Percentiles rank a stretch among this genome's conserved stretches.
Conservation (phyloP, 2,113 vertebrate genomes). For the Hyaena hyaena region DNA sequence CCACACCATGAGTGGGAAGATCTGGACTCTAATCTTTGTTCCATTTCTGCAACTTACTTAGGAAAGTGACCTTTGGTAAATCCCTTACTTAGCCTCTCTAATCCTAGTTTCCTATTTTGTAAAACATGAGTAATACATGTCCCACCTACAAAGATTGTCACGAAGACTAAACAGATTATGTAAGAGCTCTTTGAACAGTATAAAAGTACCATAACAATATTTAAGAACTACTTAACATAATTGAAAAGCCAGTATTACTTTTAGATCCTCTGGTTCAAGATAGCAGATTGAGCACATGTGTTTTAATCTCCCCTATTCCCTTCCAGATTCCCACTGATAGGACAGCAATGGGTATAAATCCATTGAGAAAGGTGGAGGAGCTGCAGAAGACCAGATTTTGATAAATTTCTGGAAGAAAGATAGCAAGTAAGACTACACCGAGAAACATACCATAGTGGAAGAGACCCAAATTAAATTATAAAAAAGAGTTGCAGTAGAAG, state of each 20-base stretch:
- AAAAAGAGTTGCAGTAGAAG: neutral
- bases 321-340: neutral
- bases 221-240: neutral
- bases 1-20: neutral
- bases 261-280: constrained; percentile 10
- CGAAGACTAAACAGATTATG: constrained; percentile 7
- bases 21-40: neutral
- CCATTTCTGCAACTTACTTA: constrained; percentile 34
- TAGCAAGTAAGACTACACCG: neutral
- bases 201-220: neutral
- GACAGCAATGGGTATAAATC: neutral
- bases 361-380: neutral
- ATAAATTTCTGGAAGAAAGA: constrained; percentile 31
- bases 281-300: neutral
- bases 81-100: neutral
- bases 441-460: neutral
- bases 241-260: constrained; percentile 26
- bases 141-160: constrained; percentile 14
- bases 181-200: constrained; percentile 9
- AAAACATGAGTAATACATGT: constrained; percentile 6
- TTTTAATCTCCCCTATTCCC: neutral
- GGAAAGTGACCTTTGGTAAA: constrained; percentile 25
- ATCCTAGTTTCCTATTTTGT: neutral
- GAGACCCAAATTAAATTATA: constrained; percentile 10
- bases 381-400: neutral